Evolutionary conservation across 2,113 vertebrate genomes (phyloP).

Genomic region (Leucoraja erinaceus): DNA sequence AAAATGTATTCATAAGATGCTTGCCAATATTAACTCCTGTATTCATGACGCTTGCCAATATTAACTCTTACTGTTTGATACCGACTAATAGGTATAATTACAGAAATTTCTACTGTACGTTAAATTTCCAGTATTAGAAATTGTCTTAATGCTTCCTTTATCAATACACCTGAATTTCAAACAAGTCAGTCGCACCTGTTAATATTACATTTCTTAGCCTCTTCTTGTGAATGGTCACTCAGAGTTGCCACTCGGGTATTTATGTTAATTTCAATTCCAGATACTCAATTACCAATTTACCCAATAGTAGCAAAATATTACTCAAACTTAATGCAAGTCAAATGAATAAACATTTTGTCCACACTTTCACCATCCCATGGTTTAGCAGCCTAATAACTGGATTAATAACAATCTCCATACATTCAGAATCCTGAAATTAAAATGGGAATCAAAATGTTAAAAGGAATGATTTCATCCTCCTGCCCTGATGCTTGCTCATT

Average conservation of each 20-base stretch:
- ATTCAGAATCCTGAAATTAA: background rate
- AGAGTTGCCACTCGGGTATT: background rate
- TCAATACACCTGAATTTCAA: background rate
- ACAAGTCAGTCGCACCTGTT: background rate
- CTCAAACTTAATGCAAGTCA: background rate
- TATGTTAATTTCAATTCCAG: background rate
- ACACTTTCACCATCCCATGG: no score
- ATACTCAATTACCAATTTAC: background rate
- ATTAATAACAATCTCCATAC: background rate
- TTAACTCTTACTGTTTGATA: background rate
- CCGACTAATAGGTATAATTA: background rate
- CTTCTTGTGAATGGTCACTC: background rate
- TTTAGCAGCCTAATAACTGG: background rate
- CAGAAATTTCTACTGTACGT: background rate
- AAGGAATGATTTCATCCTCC: background rate
- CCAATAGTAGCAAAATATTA: background rate
- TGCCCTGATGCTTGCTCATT: background rate
- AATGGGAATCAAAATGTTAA: conserved; percentile 4
- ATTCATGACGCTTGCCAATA: background rate
- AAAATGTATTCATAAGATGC: no score
- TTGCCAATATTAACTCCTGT: background rate
- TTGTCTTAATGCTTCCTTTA: background rate
- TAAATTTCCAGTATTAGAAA: background rate
- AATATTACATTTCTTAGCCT: background rate
- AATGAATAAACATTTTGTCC: background rate